phyloP scores from a whole-genome alignment of 1,140 invertebrate species.

The Portunus trituberculatus region DNA sequence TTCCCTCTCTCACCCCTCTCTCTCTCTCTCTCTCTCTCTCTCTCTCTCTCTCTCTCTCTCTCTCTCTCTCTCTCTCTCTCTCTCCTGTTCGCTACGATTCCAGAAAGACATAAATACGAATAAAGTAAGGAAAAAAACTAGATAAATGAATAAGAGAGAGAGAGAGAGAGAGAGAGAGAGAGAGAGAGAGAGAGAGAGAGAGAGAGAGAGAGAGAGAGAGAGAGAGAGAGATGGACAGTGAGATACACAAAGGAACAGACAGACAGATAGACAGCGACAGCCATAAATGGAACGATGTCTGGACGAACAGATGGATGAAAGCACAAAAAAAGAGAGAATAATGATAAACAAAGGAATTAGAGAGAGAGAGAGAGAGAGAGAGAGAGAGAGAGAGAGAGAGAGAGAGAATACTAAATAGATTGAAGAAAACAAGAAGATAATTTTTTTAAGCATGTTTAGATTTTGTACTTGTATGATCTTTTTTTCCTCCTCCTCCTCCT shows the following conservation, averaged over 20 bases:
- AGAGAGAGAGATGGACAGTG: slow-evolving; percentile 26
- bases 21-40: background rate
- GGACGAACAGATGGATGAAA: background rate
- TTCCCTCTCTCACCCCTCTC: background rate
- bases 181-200: slow-evolving; percentile 46
- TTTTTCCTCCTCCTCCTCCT: background rate
- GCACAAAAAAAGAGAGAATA: background rate
- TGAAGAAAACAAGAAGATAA: too few species aligned
- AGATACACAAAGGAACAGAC: background rate
- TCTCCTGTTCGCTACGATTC: background rate
- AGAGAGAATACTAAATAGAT: too few species aligned
- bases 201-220: slow-evolving; percentile 36
- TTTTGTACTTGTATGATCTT: background rate
- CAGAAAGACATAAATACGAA: background rate
- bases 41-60: slow-evolving; percentile 10
- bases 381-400: too few species aligned
- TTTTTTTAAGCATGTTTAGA: too few species aligned
- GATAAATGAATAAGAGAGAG: slow-evolving; percentile 28
- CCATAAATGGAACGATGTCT: background rate
- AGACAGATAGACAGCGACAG: background rate
- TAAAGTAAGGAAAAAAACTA: background rate
- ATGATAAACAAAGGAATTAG: too few species aligned
- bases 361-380: too few species aligned
- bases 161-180: slow-evolving; percentile 46
- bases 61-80: slow-evolving; percentile 36